Percentiles rank a stretch among this genome's conserved stretches.
Conservation (phyloP, 2,113 vertebrate genomes). For the Arenaria interpres region DNA sequence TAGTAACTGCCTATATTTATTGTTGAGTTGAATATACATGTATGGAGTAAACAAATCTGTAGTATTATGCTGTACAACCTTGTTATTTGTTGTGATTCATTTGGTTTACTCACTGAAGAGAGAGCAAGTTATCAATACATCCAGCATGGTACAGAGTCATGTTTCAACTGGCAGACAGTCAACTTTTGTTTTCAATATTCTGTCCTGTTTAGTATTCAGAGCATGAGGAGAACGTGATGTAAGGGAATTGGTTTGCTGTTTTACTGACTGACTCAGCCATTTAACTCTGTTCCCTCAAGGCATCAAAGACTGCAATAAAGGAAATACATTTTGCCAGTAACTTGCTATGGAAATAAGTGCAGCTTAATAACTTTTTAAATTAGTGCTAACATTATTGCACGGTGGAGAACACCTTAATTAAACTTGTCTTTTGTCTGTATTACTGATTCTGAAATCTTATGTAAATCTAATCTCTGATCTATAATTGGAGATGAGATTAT, state of each 20-base stretch:
- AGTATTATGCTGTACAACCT: background rate
- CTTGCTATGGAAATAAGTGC: slow-evolving; percentile 56
- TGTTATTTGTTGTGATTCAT: background rate
- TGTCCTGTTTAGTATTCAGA: slow-evolving; percentile 45
- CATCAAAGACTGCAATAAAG: slow-evolving; percentile 50
- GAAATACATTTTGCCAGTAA: slow-evolving; percentile 49
- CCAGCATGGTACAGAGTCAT: background rate
- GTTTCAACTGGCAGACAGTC: slow-evolving; percentile 49
- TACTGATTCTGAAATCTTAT: background rate
- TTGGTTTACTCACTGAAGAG: background rate
- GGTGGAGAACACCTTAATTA: slow-evolving; percentile 52
- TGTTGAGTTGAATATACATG: background rate
- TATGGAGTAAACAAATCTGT: slow-evolving; percentile 16
- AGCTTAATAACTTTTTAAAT: slow-evolving; percentile 44
- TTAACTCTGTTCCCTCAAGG: slow-evolving; percentile 59
- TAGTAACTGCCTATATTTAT: background rate
- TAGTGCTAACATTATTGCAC: slow-evolving; percentile 2
- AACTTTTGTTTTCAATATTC: slow-evolving; percentile 47
- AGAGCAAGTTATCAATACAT: background rate
- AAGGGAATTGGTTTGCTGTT: slow-evolving; percentile 54
- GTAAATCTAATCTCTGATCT: background rate
- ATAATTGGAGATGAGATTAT: background rate
- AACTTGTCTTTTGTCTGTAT: background rate
- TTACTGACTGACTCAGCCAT: slow-evolving; percentile 60
- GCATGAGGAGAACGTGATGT: background rate